Evolutionary conservation across 1,140 invertebrate genomes (phyloP), one percentile per base, ranked within the genome.

Genomic region (Arion vulgaris): DNA sequence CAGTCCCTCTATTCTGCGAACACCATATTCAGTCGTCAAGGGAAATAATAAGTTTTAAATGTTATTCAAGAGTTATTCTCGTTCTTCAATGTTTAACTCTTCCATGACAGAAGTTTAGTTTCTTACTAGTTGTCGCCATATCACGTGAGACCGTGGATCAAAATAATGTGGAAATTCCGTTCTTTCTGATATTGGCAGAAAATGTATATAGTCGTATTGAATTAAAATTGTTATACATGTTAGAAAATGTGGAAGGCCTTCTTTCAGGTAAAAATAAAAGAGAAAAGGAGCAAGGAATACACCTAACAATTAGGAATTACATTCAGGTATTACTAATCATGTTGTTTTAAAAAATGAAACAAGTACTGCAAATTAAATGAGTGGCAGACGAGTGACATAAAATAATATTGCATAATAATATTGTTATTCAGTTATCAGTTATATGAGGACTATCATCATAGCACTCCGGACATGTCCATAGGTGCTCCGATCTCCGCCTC

Each of bases 71-170:
- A n/a, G n/a, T n/a, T n/a, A n/a, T 32, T 32, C 5, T 32, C 41
- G 15, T 15, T 5, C 41, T 45, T 45, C 5, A 15, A 15, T 45
- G 41, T 15, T 45, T 45, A 45, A 5, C 5, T 45, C 41, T 45
- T 45, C 26, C 23, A 57, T n/a, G 5, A 15, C 53, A 23, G 53
- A 23, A 57, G 53, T 75, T 75, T 79, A 32, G 34, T 69, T 38
- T 26, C 72, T 4, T 68, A 57, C 41, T 23, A 5, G 32, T 81
- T 85, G 80, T 78, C 34, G 78, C 82, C 79, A 83, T 85, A 41
- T 62, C 34, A 53, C 75, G 49, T 51, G 51, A 71, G 68, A 71
- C 38, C 23, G 62, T 36, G 26, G 38, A 80, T 51, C 53, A 71
- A 57, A 57, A 57, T 57, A 57, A 15, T 57, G 17, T n/a, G 53